These are phyloP conservation scores for Catocala sponsa DNA, from an alignment of 2,888 invertebrate genomes.

Conservation along the genomic window DNA sequence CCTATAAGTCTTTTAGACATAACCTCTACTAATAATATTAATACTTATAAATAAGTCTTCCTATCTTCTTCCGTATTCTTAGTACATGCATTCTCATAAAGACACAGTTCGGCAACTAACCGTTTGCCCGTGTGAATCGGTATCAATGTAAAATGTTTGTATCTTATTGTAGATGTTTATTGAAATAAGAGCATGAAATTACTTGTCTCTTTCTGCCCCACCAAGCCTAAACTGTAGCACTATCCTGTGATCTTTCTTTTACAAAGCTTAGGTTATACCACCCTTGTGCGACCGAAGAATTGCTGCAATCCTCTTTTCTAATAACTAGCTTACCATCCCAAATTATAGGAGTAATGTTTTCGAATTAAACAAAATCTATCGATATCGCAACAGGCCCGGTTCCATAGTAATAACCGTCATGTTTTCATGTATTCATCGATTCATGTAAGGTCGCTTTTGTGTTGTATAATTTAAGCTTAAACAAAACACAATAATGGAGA, in stretches of 20 bases:
- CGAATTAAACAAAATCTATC: not conserved
- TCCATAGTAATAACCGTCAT: conserved; percentile 15
- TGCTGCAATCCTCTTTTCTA: not conserved
- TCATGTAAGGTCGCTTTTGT: conserved; percentile 3
- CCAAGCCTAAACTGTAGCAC: conserved; percentile 49
- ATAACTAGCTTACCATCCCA: no score
- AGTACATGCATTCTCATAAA: conserved; percentile 77
- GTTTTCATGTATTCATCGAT: not conserved
- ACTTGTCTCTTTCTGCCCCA: conserved; percentile 61
- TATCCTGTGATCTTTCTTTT: conserved; percentile 22
- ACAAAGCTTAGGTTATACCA: conserved; percentile 29
- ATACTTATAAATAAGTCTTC: conserved; percentile 11
- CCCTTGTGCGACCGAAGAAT: not conserved
- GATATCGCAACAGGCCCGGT: not conserved
- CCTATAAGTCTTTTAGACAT: not conserved
- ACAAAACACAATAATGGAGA: conserved; percentile 16
- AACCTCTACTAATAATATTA: conserved; percentile 1
- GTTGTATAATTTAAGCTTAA: conserved; percentile 37
- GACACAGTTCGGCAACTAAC: conserved; percentile 56
- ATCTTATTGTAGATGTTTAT: conserved; percentile 72
- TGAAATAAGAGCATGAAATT: conserved; percentile 81
- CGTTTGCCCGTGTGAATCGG: conserved; percentile 86
- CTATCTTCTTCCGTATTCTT: conserved; percentile 26
- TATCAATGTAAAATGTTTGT: conserved; percentile 65
- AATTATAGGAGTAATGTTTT: no score